A percentile compares a stretch with the other conserved stretches of the same genome.
Conservation (phyloP, 2,113 vertebrate genomes). For the Labrus mixtus region DNA sequence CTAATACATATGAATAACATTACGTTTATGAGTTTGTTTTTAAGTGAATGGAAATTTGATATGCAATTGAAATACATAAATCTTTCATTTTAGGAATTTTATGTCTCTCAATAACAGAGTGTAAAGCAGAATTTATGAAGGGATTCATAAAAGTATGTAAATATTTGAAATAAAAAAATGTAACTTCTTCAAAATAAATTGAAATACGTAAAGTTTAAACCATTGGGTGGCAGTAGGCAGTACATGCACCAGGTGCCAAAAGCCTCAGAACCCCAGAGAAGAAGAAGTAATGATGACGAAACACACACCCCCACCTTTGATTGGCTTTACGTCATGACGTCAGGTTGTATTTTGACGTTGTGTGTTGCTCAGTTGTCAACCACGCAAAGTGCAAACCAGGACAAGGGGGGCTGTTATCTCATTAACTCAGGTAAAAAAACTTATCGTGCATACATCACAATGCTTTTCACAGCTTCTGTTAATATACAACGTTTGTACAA, state of each 20-base stretch:
- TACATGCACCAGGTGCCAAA: not conserved
- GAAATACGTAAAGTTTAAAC: too few relatives aligned
- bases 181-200: too few relatives aligned
- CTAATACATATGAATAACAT: too few relatives aligned
- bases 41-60: too few relatives aligned
- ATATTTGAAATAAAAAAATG: too few relatives aligned
- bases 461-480: not conserved
- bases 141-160: too few relatives aligned
- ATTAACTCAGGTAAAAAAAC: constrained; percentile 37
- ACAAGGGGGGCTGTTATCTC: not conserved
- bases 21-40: too few relatives aligned
- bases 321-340: constrained; percentile 63
- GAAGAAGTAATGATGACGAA: not conserved
- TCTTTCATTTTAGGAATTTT: too few relatives aligned
- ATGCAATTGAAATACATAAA: too few relatives aligned
- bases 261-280: not conserved
- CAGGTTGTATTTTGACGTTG: constrained; percentile 25
- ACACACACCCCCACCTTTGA: not conserved
- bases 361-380: not conserved
- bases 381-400: not conserved
- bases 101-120: too few relatives aligned
- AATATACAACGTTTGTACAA: not conserved
- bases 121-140: too few relatives aligned
- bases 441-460: accelerated
- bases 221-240: not conserved